Conservation (phyloP, 2,888 invertebrate genomes). For the Eupithecia abbreviata region DNA sequence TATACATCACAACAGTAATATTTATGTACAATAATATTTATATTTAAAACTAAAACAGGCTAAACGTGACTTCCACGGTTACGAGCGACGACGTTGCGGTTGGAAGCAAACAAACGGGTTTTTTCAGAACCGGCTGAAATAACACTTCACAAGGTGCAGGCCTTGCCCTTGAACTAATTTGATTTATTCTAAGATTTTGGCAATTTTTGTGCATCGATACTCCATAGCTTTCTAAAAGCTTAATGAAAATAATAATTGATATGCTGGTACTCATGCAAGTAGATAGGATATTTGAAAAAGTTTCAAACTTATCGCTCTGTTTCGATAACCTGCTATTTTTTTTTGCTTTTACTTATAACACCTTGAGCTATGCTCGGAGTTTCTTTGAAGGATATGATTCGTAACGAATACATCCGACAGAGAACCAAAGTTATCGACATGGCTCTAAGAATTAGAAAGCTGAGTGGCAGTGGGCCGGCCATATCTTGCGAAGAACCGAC, state of each 20-base stretch:
- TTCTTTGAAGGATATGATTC: too few species aligned
- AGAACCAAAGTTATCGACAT: too few species aligned
- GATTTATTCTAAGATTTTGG: not conserved
- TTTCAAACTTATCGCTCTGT: constrained; percentile 13
- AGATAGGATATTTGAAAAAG: not conserved
- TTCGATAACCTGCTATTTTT: constrained; percentile 11
- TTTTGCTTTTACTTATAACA: not conserved
- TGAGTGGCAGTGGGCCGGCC: too few species aligned
- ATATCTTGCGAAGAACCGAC: too few species aligned
- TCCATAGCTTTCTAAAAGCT: not conserved
- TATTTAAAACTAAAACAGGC: not conserved
- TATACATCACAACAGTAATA: too few species aligned
- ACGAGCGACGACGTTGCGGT: constrained; percentile 30
- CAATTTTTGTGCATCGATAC: not conserved
- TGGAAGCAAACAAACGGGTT: constrained; percentile 40
- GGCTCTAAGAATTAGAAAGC: too few species aligned
- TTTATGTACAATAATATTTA: not conserved
- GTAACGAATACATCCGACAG: too few species aligned
- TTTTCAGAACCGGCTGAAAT: constrained; percentile 46
- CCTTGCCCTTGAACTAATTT: constrained; percentile 34
- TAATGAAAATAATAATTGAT: not conserved
- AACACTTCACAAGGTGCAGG: constrained; percentile 46
- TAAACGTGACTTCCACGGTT: not conserved
- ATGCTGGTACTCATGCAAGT: not conserved
- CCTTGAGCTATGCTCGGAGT: too few species aligned